Base-by-base conservation (phyloP, 2,113 vertebrate species). In the Odobenus rosmarus region DNA sequence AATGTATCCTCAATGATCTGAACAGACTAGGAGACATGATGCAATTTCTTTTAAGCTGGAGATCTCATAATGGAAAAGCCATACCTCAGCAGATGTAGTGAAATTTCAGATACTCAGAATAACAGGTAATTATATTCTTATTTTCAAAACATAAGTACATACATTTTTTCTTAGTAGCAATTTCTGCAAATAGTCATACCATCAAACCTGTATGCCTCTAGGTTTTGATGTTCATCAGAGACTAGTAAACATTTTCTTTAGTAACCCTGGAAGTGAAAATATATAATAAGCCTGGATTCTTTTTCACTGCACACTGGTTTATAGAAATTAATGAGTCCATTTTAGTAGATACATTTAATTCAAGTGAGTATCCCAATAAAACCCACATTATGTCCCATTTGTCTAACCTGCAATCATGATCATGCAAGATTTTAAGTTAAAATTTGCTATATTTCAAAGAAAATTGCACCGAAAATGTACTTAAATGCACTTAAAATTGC, bases 161-260 rank as follows among this genome's bases (percentile, higher is more conserved):
- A n/a, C 4, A 79, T 74, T 90, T 72, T 93, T 82, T 74, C 95
- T 90, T 84, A 64, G 51, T 11, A 15, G 6, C 72, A 82, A 72
- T 96, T 96, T 96, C 76, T 88, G 18, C 24, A 92, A 95, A 89
- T 69, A 49, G 16, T 4, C 49, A 72, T 18, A 90, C 90, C 46
- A 64, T 33, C 59, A 97, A 88, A 92, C 3, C 42, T 59, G 24
- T 95, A 33, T 91, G 36, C 15, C 59, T 79, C 61, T 88, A 69
- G 31, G 69, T 86, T 97, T 76, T 95, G 31, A 72, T 76, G 7
- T 80, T 72, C 24, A 77, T 87, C 74, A 84, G 33, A 59, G 82
- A 95, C 28, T 64, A 93, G 82, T n/a, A 49, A 92, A 93, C 51
- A 3, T 23, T 83, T 88, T 74, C 62, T 86, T 76, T 90, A 64